Conservation (phyloP, 37 sponge, comb jelly and placozoan species). For the Aplysina aerophoba region DNA sequence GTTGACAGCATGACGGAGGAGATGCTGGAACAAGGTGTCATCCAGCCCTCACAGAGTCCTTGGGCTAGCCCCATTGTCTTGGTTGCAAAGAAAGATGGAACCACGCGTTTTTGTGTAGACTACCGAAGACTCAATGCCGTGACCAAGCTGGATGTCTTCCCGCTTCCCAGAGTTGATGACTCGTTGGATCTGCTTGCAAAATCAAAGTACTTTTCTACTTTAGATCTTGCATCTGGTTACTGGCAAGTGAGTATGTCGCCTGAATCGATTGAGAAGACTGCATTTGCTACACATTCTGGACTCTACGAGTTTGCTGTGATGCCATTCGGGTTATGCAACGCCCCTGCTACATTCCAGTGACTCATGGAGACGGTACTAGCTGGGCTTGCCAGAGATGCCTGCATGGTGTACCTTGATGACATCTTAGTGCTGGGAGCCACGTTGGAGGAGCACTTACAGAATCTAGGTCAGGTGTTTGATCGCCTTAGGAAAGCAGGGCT, state of each 20-base stretch:
- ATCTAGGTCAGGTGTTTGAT: conserved; percentile 29
- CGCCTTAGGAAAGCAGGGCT: conserved; percentile 35
- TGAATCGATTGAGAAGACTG: conserved; percentile 43
- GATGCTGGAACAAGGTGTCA: conserved; percentile 50
- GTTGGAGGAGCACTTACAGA: conserved; percentile 34
- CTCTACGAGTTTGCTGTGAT: conserved; percentile 53
- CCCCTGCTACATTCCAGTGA: conserved; percentile 43
- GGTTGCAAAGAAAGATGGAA: conserved; percentile 53
- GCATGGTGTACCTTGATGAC: conserved; percentile 48
- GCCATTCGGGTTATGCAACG: conserved; percentile 58
- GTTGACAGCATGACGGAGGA: conserved; percentile 43
- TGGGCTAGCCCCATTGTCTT: conserved; percentile 69
- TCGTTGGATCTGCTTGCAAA: conserved; percentile 31
- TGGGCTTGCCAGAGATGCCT: background rate
- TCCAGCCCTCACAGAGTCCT: conserved; percentile 49
- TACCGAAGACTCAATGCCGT: conserved; percentile 55
- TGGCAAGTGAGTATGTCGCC: conserved; percentile 38
- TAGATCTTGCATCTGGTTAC: conserved; percentile 48
- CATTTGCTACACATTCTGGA: conserved; percentile 41
- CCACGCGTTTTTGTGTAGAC: conserved; percentile 55
- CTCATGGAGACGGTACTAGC: conserved; percentile 39
- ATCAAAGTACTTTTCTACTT: conserved; percentile 38
- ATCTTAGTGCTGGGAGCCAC: conserved; percentile 30
- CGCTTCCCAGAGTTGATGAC: conserved; percentile 58
- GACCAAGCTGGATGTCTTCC: conserved; percentile 62